Evolutionary conservation across 2,888 invertebrate species (phyloP).

Genomic region (Falcaria lacertinaria): DNA sequence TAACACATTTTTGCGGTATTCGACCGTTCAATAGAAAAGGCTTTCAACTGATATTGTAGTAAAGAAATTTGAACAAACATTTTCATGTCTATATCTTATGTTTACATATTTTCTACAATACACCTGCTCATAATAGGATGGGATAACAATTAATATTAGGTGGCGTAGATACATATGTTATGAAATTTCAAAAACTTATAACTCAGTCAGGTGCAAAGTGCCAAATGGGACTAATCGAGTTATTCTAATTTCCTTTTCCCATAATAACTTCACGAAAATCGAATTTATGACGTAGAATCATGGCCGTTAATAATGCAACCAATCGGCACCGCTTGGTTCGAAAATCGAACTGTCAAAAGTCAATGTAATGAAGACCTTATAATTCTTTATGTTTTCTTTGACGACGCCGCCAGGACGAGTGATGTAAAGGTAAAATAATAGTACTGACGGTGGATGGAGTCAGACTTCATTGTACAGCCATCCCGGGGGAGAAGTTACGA

Average conservation of each 20-base stretch:
- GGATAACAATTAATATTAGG: not conserved
- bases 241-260: conserved; percentile 24
- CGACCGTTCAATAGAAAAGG: not conserved
- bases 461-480: conserved; percentile 69
- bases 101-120: too few species aligned
- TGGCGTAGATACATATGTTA: not conserved
- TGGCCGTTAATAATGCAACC: conserved; percentile 44
- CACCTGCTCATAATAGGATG: too few species aligned
- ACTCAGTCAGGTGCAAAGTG: conserved; percentile 30
- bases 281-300: conserved; percentile 30
- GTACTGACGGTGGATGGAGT: conserved; percentile 48
- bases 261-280: conserved; percentile 32
- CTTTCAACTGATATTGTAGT: not conserved
- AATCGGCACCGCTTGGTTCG: conserved; percentile 43
- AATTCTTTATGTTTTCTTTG: conserved; percentile 64
- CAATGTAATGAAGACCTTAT: conserved; percentile 68
- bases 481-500: conserved; percentile 72
- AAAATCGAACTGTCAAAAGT: conserved; percentile 71
- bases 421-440: conserved; percentile 58
- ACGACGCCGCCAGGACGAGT: conserved; percentile 61
- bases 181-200: conserved; percentile 13
- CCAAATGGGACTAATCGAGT: conserved; percentile 29
- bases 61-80: too few species aligned
- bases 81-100: too few species aligned
- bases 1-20: not conserved